A percentile compares a stretch with the other conserved stretches of the same genome.
Conservation (phyloP, 2,113 vertebrate genomes). For the Laticauda colubrina region DNA sequence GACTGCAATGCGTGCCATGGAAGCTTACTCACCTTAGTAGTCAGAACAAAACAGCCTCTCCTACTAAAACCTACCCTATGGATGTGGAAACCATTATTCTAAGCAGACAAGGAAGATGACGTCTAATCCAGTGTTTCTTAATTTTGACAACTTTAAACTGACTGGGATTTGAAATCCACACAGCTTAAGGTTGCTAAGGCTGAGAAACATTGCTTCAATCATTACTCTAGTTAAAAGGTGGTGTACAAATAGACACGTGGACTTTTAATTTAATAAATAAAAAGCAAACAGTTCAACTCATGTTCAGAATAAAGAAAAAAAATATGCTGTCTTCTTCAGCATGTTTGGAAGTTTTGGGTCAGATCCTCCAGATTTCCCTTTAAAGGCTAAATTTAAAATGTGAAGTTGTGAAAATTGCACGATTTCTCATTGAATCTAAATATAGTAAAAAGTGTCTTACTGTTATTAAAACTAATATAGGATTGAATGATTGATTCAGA, state of each 20-base stretch:
- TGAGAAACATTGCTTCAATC: neutral
- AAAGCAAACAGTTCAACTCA: neutral
- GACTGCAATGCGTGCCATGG: neutral
- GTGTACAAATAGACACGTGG: neutral
- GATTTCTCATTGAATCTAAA: neutral
- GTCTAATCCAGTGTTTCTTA: neutral
- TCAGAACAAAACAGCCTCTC: neutral
- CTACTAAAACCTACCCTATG: neutral
- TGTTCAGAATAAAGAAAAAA: neutral
- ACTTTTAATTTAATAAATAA: neutral
- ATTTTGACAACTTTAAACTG: neutral
- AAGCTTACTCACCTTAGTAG: neutral
- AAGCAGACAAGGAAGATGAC: neutral
- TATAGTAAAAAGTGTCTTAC: neutral
- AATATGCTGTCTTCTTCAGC: neutral
- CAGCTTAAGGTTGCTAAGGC: neutral
- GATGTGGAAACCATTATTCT: neutral
- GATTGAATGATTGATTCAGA: neutral
- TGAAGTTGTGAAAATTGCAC: neutral
- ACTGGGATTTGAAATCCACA: neutral
- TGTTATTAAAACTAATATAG: neutral
- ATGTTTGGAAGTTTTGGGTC: neutral
- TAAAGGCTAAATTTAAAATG: neutral
- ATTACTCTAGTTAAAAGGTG: neutral
- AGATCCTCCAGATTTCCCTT: neutral